Percentiles rank a stretch among this genome's conserved stretches.
Conservation (phyloP, 2,888 invertebrate species). For the Cetonia aurata region DNA sequence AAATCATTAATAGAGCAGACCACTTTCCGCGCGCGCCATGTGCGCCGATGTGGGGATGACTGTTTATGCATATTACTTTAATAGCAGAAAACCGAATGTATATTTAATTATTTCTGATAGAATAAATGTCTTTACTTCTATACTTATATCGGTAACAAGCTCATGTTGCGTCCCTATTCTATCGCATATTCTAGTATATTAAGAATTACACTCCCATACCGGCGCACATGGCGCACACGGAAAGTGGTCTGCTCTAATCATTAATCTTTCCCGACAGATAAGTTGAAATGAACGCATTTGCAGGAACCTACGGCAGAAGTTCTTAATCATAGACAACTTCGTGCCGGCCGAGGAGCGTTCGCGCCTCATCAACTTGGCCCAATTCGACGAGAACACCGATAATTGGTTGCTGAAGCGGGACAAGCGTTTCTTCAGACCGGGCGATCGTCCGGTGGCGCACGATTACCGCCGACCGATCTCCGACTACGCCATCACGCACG, state of each 20-base stretch:
- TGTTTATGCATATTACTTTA: too few species aligned
- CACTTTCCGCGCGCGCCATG: too few species aligned
- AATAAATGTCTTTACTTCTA: too few species aligned
- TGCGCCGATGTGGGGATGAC: too few species aligned
- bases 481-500: constrained; percentile 61
- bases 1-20: too few species aligned
- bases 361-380: constrained; percentile 78
- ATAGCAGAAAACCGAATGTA: too few species aligned
- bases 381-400: constrained; percentile 87
- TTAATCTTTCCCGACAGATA: constrained; percentile 2
- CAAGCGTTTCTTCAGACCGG: constrained; percentile 57
- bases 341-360: constrained; percentile 86
- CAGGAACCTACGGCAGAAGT: constrained; percentile 88
- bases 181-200: too few species aligned
- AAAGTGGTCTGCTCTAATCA: constrained; percentile 10
- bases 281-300: constrained; percentile 46
- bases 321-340: constrained; percentile 90
- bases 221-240: constrained; percentile 17
- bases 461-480: constrained; percentile 63
- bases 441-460: constrained; percentile 62
- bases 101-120: too few species aligned
- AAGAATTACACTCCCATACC: too few species aligned
- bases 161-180: not conserved
- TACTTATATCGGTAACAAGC: too few species aligned
- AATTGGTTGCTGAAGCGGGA: constrained; percentile 72